These are phyloP conservation scores for Flabesymbios commensalis DNA, from an alignment of 2,888 invertebrate species.

Conservation along the genomic window DNA sequence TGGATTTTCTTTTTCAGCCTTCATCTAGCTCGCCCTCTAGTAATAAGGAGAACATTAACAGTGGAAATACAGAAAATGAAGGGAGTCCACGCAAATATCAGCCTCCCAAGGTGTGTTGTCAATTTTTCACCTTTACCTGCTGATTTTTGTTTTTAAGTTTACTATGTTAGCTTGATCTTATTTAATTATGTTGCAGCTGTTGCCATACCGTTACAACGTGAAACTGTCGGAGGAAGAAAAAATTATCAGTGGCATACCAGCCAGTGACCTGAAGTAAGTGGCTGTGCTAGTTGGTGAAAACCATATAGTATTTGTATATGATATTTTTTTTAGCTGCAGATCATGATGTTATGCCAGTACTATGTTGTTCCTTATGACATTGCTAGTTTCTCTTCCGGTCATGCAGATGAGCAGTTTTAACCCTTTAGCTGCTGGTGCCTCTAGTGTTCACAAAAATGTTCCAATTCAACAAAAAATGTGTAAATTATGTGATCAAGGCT, in stretches of 20 bases:
- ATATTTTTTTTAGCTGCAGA: background rate
- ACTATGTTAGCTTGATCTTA: too few species aligned
- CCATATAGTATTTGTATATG: background rate
- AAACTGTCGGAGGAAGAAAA: conserved; percentile 52
- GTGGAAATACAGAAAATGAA: background rate
- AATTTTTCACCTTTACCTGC: too few species aligned
- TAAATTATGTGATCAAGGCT: too few species aligned
- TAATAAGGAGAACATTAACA: conserved; percentile 53
- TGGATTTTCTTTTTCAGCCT: conserved; percentile 31
- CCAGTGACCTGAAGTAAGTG: conserved; percentile 52
- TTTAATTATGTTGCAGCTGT: conserved; percentile 41
- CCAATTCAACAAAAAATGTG: too few species aligned
- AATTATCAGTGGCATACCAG: conserved; percentile 57
- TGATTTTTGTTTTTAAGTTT: too few species aligned
- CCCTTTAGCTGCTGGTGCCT: too few species aligned
- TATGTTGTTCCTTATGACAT: background rate
- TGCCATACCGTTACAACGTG: conserved; percentile 56
- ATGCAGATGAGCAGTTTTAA: background rate
- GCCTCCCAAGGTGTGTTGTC: too few species aligned
- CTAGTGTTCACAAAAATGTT: too few species aligned
- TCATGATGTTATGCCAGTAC: background rate
- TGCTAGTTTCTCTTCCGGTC: background rate
- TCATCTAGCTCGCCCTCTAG: conserved; percentile 55
- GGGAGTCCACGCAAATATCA: too few species aligned
- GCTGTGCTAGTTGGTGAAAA: too few species aligned